phyloP scores from a whole-genome alignment of 2,888 invertebrate species.

The Drosophila incognita region DNA sequence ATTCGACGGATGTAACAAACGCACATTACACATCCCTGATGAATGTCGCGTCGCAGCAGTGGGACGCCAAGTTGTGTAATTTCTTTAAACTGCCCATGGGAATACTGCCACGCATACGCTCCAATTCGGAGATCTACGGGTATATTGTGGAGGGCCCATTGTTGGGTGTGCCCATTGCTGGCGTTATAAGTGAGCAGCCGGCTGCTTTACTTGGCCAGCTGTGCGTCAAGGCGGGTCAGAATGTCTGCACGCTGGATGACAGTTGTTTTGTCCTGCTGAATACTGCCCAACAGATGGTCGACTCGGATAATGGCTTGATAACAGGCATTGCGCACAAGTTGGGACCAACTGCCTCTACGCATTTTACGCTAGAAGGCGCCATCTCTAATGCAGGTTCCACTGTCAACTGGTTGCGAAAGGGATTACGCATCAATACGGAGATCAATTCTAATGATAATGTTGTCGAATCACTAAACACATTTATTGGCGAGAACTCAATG shows the following conservation, averaged over 20 bases:
- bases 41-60: slow-evolving; percentile 94
- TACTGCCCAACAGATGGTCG: slow-evolving; percentile 92
- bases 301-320: slow-evolving; percentile 94
- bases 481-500: slow-evolving; percentile 83
- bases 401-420: slow-evolving; percentile 95
- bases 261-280: slow-evolving; percentile 98
- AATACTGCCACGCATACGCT: slow-evolving; percentile 94
- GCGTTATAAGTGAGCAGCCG: slow-evolving; percentile 97
- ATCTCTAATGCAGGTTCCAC: slow-evolving; percentile 94
- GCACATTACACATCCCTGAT: slow-evolving; percentile 98
- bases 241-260: slow-evolving; percentile 97
- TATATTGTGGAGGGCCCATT: slow-evolving; percentile 90
- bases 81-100: slow-evolving; percentile 94
- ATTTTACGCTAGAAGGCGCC: slow-evolving; percentile 97
- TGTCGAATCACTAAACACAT: slow-evolving; percentile 81
- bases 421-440: slow-evolving; percentile 90
- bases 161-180: slow-evolving; percentile 93
- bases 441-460: slow-evolving; percentile 83
- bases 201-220: slow-evolving; percentile 96
- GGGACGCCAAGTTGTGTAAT: slow-evolving; percentile 94
- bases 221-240: slow-evolving; percentile 94
- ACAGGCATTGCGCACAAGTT: slow-evolving; percentile 97
- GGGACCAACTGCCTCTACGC: slow-evolving; percentile 89
- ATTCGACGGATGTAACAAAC: slow-evolving; percentile 98
- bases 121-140: slow-evolving; percentile 97